Percentiles rank a stretch among this genome's conserved stretches.
These are phyloP conservation scores for Artemisiospiza belli DNA, from an alignment of 2,113 vertebrate species.

Conservation along the genomic window DNA sequence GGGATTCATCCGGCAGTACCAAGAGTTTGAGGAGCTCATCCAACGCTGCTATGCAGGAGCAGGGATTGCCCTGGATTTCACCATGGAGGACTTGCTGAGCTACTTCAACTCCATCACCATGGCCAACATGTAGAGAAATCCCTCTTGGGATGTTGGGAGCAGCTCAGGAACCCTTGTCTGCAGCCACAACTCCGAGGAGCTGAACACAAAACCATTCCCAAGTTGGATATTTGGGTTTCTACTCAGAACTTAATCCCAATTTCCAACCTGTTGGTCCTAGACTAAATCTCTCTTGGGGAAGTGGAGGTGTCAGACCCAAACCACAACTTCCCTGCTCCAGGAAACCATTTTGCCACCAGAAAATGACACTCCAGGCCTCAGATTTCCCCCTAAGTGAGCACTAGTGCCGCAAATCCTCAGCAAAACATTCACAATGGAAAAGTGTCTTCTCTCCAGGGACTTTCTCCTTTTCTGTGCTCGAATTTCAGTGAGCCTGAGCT, in stretches of 20 bases:
- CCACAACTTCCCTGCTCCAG: background rate
- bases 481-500: background rate
- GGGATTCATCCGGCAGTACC: slow-evolving; percentile 17
- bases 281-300: background rate
- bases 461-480: background rate
- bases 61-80: slow-evolving; percentile 55
- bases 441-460: background rate
- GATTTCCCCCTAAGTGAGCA: fast-evolving
- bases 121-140: background rate
- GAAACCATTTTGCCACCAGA: background rate
- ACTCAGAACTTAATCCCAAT: background rate
- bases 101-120: slow-evolving; percentile 48
- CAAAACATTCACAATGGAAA: background rate
- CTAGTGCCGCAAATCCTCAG: fast-evolving
- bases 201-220: background rate
- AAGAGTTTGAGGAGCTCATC: slow-evolving; percentile 37
- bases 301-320: background rate
- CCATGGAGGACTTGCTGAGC: slow-evolving; percentile 34
- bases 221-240: background rate
- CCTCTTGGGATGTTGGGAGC: background rate
- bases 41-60: slow-evolving; percentile 13
- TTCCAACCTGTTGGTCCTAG: fast-evolving
- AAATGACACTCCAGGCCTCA: background rate
- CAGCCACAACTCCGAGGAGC: background rate
- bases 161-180: background rate